Base-by-base conservation (phyloP, 2,888 invertebrate species). In the Papilio demoleus region DNA sequence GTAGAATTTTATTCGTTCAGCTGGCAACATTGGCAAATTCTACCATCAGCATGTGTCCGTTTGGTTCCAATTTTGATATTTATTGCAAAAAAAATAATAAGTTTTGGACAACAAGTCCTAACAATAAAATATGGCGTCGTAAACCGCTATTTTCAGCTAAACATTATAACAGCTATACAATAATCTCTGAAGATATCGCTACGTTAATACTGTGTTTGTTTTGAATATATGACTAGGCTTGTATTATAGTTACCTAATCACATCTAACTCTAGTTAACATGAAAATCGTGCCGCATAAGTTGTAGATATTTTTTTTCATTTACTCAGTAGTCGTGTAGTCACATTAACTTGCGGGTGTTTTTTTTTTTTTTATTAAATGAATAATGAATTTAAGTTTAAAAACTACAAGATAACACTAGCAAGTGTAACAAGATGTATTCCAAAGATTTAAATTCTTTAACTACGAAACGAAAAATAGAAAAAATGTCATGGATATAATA, bases 151-250 rank as follows among this genome's bases (percentile, higher is more conserved):
- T 68, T 72, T 59, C 65, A 69, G 74, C 75, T 77, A 79, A 70
- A 73, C 75, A 78, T 78, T 74, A 75, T 73, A 83, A 84, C 83
- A 84, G 80, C 81, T 85, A 79, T 80, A 80, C 76, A 82, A 78
- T 78, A 79, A 79, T 77, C 75, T 81, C 76, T 76, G 76, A 79
- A 80, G 80, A 84, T 82, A 83, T 77, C 76, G 77, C 76, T 77
- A 77, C 72, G 73, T 71, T 76, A 80, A 81, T 80, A 82, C 77
- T 78, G 78, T 75, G 73, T 76, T 74, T 64, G 47, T 70, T 62
- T 73, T 75, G 73, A 75, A 75, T 73, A 75, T 74, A 76, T 67
- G 69, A 74, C 74, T 75, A 75, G 70, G 73, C 42, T 71, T 69
- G 17, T 31, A 59, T 58, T 59, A 19, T 17, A 11, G 12, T 58